phyloP scores from a whole-genome alignment of 1,140 invertebrate species.

The Caerostris extrusa region DNA sequence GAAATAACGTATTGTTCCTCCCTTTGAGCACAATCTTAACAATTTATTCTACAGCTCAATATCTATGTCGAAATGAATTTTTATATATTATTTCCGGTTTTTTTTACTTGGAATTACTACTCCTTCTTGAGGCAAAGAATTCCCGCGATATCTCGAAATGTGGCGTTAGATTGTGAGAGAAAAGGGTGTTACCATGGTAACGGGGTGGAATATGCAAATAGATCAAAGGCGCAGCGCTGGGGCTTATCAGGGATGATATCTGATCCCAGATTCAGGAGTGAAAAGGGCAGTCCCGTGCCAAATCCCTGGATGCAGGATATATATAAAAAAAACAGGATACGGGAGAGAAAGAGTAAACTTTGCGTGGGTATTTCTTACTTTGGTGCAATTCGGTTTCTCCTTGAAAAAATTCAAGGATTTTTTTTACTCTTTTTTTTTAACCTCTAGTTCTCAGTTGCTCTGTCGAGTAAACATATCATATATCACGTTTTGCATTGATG shows the following conservation, averaged over 20 bases:
- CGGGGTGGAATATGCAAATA: constrained; percentile 63
- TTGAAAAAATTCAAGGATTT: neutral
- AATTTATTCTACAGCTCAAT: constrained; percentile 31
- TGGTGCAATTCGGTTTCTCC: neutral
- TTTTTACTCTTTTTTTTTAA: too few species aligned
- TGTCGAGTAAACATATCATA: neutral
- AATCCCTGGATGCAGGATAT: neutral
- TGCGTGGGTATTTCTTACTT: neutral
- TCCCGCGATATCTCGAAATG: constrained; percentile 41
- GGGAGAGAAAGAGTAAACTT: neutral
- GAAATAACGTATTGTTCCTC: constrained; percentile 1
- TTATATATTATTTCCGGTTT: neutral
- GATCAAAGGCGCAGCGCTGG: constrained; percentile 4
- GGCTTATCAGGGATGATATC: constrained; percentile 17
- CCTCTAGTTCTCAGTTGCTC: neutral
- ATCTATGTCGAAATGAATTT: neutral
- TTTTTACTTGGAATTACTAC: neutral
- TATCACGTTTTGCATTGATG: neutral
- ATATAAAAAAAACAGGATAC: neutral
- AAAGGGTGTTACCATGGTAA: constrained; percentile 38
- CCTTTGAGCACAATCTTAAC: neutral
- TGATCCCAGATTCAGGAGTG: constrained; percentile 26
- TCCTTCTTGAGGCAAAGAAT: neutral
- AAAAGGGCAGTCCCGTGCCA: neutral
- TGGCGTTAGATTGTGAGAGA: neutral